Evolutionary conservation across 2,888 invertebrate genomes (phyloP).

Genomic region (Hololepta plana): DNA sequence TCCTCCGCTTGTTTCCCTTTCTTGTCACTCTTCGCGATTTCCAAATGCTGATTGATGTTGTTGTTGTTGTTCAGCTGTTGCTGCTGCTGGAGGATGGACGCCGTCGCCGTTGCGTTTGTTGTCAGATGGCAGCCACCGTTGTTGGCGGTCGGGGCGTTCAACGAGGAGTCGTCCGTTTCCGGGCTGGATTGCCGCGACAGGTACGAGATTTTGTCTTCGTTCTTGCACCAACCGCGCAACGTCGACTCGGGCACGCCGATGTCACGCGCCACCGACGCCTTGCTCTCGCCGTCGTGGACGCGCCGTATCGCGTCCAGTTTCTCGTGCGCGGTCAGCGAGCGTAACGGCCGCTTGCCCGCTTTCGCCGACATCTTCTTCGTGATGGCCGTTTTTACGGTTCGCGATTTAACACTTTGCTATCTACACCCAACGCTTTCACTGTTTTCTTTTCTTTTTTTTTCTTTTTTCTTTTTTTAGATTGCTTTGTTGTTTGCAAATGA

Average conservation of each 20-base stretch:
- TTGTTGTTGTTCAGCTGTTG: too few species aligned
- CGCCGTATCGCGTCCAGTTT: constrained; percentile 68
- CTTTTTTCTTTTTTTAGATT: constrained; percentile 1
- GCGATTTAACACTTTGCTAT: too few species aligned
- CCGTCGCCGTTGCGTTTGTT: too few species aligned
- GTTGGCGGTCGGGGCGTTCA: too few species aligned
- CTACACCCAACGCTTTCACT: too few species aligned
- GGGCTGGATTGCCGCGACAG: constrained; percentile 54
- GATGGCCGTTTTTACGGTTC: too few species aligned
- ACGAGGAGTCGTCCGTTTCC: constrained; percentile 42
- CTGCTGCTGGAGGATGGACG: too few species aligned
- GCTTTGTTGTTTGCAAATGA: constrained; percentile 3
- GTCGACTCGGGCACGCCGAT: constrained; percentile 78
- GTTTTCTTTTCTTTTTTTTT: too few species aligned
- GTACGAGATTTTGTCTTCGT: constrained; percentile 57
- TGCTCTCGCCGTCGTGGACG: constrained; percentile 70
- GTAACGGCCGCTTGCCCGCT: constrained; percentile 57
- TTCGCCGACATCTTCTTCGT: constrained; percentile 38
- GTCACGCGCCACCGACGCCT: constrained; percentile 70
- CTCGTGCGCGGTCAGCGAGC: constrained; percentile 56
- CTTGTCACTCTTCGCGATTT: too few species aligned
- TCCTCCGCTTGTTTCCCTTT: too few species aligned
- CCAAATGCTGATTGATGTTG: too few species aligned
- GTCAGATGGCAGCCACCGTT: constrained; percentile 5
- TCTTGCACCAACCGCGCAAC: constrained; percentile 74